phyloP scores from a whole-genome alignment of 2,888 invertebrate genomes.

The Stenchaetothrips biformis region DNA sequence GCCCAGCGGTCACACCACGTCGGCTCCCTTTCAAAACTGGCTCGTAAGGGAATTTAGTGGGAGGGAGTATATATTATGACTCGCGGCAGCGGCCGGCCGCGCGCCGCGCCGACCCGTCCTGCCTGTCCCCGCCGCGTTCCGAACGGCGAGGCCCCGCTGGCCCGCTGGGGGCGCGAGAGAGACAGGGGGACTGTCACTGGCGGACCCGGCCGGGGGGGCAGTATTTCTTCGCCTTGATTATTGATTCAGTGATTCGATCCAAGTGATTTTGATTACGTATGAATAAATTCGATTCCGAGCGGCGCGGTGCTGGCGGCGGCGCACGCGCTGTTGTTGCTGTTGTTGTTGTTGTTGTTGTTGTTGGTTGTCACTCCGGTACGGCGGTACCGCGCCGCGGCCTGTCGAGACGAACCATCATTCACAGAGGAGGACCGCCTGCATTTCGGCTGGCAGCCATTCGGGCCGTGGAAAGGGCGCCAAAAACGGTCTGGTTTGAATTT shows the following conservation, averaged over 20 bases:
- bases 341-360: neutral
- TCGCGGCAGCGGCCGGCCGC: neutral
- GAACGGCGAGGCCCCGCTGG: too few species aligned
- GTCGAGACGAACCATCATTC: too few species aligned
- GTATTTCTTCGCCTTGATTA: conserved; percentile 7
- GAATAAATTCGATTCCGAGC: conserved; percentile 13
- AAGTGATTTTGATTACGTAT: conserved; percentile 25
- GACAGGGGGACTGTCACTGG: too few species aligned
- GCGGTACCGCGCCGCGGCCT: too few species aligned
- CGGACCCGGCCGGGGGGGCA: neutral
- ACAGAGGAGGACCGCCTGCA: too few species aligned
- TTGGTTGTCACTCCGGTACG: neutral
- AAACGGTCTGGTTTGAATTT: too few species aligned
- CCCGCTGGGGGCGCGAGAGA: too few species aligned
- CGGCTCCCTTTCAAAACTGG: neutral
- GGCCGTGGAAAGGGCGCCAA: too few species aligned
- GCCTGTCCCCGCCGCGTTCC: neutral
- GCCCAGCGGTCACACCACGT: too few species aligned
- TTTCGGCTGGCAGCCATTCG: too few species aligned
- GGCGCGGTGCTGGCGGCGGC: too few species aligned
- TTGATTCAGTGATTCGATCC: conserved; percentile 24
- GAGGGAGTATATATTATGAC: conserved; percentile 23
- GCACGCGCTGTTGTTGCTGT: neutral
- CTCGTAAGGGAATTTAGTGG: conserved; percentile 9
- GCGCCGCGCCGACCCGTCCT: too few species aligned